Evolutionary conservation across 2,113 vertebrate genomes (phyloP), one percentile per base, ranked within the genome.

Genomic region (Otocyon megalotis): DNA sequence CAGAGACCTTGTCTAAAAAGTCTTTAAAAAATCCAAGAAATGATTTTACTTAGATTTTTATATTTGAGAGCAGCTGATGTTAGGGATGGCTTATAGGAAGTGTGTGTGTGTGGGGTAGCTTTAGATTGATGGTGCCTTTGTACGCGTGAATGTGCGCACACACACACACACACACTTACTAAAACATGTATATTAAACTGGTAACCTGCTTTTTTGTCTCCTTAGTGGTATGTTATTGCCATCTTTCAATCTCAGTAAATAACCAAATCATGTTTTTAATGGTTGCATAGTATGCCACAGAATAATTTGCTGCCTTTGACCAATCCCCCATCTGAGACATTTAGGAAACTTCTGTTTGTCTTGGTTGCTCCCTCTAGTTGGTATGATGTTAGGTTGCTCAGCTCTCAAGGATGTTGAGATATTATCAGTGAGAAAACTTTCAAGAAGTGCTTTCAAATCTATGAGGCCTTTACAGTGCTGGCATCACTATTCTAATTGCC

Each of bases 321-420:
- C 32, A 54, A n/a, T 81, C 24, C 32, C 8, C 50, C 60, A 2
- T 88, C 84, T 48, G 67, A 92, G 87, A 77, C 26, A n/a, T 71
- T 89, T 96, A 62, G 11, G 37, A 93, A 88, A 90, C 53, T 79
- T 89, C 77, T 83, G 85, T 62, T 67, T 63, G 63, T 90, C 80
- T 88, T 14, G 9, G 63, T 80, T 60, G 93, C 77, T 28, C 24
- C 30, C 48, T 60, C 67, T 13, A 58, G 87, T 35, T 92, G 79
- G 62, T 93, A 28, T 60, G 20, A 83, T 32, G 53, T 86, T 79
- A 71, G 71, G 19, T 28, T 90, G 50, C 7, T 60, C n/a, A 62
- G 14, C 30, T 93, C 48, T 93, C 50, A 84, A 60, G 54, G 35
- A 56, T 72, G 35, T 89, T 60, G 81, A 54, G 30, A 95, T 71